Evolutionary conservation across 2,797 vertebrate species (phyloP).

Genomic region (Catamblyrhynchus diadema): DNA sequence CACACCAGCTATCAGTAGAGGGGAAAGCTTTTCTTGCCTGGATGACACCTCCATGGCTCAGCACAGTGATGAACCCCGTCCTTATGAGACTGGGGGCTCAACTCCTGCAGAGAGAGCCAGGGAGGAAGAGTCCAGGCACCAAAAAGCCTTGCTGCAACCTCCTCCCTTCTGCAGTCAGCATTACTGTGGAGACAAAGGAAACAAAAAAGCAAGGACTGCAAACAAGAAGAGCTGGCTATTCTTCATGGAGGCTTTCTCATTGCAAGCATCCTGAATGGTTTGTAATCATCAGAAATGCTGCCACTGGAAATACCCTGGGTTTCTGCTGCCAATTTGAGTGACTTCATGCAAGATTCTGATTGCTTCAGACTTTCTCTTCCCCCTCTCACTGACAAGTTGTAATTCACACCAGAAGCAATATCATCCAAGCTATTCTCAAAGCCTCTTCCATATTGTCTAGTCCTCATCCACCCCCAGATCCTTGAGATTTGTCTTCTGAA

Average conservation of each 20-base stretch:
- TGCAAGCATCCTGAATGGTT: background rate
- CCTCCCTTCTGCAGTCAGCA: background rate
- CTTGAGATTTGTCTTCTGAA: background rate
- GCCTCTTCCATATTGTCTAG: background rate
- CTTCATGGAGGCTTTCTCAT: background rate
- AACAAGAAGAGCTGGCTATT: background rate
- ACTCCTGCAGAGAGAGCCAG: rapidly evolving
- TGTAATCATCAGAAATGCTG: background rate
- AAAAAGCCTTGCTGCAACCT: background rate
- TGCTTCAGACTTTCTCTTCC: background rate
- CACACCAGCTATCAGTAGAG: background rate
- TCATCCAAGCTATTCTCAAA: slow-evolving; percentile 9
- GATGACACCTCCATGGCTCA: background rate
- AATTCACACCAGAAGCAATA: slow-evolving; percentile 13
- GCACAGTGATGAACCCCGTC: background rate
- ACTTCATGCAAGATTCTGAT: slow-evolving; percentile 6
- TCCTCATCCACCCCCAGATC: background rate
- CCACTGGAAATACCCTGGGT: background rate
- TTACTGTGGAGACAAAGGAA: background rate
- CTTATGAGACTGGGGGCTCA: too few relatives aligned
- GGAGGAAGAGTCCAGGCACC: rapidly evolving
- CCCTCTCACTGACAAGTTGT: background rate
- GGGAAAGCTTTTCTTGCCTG: background rate
- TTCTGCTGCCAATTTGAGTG: background rate
- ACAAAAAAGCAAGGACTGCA: background rate